Evolutionary conservation across 2,888 invertebrate species (phyloP).

Genomic region (Drosophila vallismaia): DNA sequence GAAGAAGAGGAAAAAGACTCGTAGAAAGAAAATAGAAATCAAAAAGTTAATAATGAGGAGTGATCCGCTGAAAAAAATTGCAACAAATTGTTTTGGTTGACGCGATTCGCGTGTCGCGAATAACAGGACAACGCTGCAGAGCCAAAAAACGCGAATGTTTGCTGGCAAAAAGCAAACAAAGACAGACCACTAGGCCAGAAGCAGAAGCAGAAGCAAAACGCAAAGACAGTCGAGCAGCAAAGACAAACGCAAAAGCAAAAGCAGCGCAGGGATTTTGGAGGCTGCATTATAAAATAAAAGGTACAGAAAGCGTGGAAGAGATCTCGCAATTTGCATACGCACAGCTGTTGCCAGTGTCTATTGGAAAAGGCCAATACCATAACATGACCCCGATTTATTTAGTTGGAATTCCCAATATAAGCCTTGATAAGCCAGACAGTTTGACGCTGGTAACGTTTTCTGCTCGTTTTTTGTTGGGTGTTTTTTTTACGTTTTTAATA

Average conservation of each 20-base stretch:
- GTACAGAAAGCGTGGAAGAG: slow-evolving; percentile 49
- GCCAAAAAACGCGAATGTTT: slow-evolving; percentile 3
- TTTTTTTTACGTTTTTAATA: slow-evolving; percentile 29
- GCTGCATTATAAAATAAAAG: slow-evolving; percentile 35
- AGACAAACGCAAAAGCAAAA: slow-evolving; percentile 18
- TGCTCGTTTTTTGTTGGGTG: slow-evolving; percentile 5
- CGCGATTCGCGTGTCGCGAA: slow-evolving; percentile 44
- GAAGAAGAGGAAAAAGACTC: slow-evolving; percentile 9
- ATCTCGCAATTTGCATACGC: slow-evolving; percentile 5
- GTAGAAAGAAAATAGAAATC: slow-evolving; percentile 69
- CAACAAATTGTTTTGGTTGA: slow-evolving; percentile 41
- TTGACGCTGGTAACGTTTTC: slow-evolving; percentile 42
- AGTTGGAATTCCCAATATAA: slow-evolving; percentile 6
- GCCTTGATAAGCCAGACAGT: slow-evolving; percentile 71
- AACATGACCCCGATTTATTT: not conserved
- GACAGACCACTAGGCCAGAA: slow-evolving; percentile 9
- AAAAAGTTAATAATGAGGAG: slow-evolving; percentile 63
- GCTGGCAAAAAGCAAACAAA: slow-evolving; percentile 18
- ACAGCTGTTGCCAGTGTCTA: slow-evolving; percentile 17
- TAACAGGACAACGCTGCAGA: slow-evolving; percentile 40
- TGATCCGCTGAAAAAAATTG: slow-evolving; percentile 47
- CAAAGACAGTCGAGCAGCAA: slow-evolving; percentile 9
- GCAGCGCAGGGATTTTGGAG: slow-evolving; percentile 40
- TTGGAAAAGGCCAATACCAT: not conserved
- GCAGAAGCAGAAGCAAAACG: not conserved